phyloP scores from a whole-genome alignment of 2,888 invertebrate species.

The Automeris io region DNA sequence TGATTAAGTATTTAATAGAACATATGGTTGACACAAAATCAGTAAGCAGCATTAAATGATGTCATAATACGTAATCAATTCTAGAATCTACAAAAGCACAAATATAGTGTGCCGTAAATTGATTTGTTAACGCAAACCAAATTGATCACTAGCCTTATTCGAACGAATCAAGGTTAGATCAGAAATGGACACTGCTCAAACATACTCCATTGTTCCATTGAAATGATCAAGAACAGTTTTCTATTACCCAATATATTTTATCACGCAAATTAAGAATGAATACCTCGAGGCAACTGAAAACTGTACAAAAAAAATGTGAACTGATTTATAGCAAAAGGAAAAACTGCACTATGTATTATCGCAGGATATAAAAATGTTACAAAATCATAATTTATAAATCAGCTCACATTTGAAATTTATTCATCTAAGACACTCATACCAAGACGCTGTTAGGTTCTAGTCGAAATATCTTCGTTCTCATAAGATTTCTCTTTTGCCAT shows the following conservation, averaged over 20 bases:
- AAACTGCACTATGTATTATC: too few species aligned
- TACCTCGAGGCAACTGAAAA: slow-evolving; percentile 28
- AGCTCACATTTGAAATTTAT: slow-evolving; percentile 39
- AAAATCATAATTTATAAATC: slow-evolving; percentile 4
- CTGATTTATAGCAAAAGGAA: slow-evolving; percentile 1
- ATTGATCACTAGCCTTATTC: slow-evolving; percentile 34
- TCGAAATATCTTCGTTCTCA: slow-evolving; percentile 7
- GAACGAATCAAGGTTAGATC: slow-evolving; percentile 29
- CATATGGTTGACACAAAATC: background rate
- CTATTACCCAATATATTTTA: background rate
- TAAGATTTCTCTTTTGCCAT: slow-evolving; percentile 6
- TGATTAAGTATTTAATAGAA: background rate
- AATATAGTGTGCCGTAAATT: slow-evolving; percentile 22
- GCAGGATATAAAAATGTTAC: too few species aligned
- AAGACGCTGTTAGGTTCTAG: slow-evolving; percentile 71
- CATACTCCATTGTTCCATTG: slow-evolving; percentile 10
- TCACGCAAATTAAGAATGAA: slow-evolving; percentile 25
- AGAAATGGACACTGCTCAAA: slow-evolving; percentile 18
- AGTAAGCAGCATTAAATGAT: background rate
- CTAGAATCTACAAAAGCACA: slow-evolving; percentile 13
- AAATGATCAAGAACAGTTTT: background rate
- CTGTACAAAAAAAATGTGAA: background rate
- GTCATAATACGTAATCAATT: slow-evolving; percentile 18
- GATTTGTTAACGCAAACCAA: slow-evolving; percentile 26
- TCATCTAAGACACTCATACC: slow-evolving; percentile 70